A percentile compares a stretch with the other conserved stretches of the same genome.
These are phyloP conservation scores for Drosophila mayaguana DNA, from an alignment of 2,888 invertebrate species.

Conservation along the genomic window DNA sequence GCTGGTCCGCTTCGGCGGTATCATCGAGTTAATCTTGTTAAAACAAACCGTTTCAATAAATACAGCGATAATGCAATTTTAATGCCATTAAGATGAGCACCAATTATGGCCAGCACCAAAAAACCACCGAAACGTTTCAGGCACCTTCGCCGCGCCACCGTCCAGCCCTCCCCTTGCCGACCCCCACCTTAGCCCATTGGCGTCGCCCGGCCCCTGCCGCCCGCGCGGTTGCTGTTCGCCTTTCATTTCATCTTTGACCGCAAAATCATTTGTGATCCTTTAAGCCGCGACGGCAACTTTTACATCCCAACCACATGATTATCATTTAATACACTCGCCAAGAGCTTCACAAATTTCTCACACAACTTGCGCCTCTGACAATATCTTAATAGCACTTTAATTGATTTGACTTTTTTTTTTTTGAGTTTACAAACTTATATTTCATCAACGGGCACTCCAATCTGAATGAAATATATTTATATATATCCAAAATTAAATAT, in stretches of 20 bases:
- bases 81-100: constrained; percentile 84
- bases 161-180: background rate
- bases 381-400: background rate
- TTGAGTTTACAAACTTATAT: no score
- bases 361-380: background rate
- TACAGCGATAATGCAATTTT: constrained; percentile 84
- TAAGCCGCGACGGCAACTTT: constrained; percentile 60
- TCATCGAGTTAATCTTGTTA: constrained; percentile 77
- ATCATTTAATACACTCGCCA: constrained; percentile 35
- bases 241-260: constrained; percentile 77
- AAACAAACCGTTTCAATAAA: constrained; percentile 82
- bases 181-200: background rate
- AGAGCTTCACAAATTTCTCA: background rate
- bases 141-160: background rate
- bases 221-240: constrained; percentile 11
- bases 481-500: no score
- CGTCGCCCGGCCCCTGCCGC: constrained; percentile 2
- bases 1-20: constrained; percentile 54
- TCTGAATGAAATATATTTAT: no score
- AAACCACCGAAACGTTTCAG: constrained; percentile 37
- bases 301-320: constrained; percentile 68
- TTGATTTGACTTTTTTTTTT: no score
- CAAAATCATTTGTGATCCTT: constrained; percentile 76
- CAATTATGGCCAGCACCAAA: constrained; percentile 81
- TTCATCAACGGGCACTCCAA: no score